These are phyloP conservation scores for Pseudorhombus dupliciocellatus DNA, from an alignment of 2,113 vertebrate species.

Conservation along the genomic window DNA sequence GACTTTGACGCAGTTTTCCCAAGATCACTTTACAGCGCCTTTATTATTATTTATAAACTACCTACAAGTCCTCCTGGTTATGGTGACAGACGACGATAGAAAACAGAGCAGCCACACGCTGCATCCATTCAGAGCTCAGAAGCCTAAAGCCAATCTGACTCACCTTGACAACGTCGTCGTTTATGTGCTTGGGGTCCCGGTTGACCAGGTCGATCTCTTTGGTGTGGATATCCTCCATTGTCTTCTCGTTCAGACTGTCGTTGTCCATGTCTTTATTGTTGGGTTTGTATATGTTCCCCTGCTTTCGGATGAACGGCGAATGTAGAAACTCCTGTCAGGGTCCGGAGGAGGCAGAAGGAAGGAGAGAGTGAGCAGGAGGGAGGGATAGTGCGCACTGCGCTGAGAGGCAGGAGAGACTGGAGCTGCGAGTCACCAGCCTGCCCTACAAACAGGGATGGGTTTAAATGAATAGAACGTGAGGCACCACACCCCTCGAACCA, in stretches of 20 bases:
- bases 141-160: conserved; percentile 49
- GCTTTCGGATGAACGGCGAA: conserved; percentile 90
- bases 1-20: not conserved
- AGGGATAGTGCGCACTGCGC: conserved; percentile 42
- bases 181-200: conserved; percentile 93
- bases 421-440: conserved; percentile 68
- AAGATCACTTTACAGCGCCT: not conserved
- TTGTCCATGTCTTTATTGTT: conserved; percentile 98
- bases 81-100: not conserved
- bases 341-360: conserved; percentile 55
- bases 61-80: conserved; percentile 1
- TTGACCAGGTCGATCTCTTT: conserved; percentile 98
- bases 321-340: conserved; percentile 88
- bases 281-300: conserved; percentile 99
- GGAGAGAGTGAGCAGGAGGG: conserved; percentile 48
- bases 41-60: not conserved
- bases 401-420: conserved; percentile 52
- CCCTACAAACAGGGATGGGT: conserved; percentile 78
- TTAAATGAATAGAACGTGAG: conserved; percentile 74
- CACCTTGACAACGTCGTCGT: conserved; percentile 97
- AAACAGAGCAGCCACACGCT: not conserved
- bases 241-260: conserved; percentile 89
- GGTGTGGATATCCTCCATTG: conserved; percentile 90
- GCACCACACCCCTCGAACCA: conserved; percentile 87
- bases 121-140: not conserved